Conservation (phyloP, 1,140 invertebrate species). For the Bombus picipes region DNA sequence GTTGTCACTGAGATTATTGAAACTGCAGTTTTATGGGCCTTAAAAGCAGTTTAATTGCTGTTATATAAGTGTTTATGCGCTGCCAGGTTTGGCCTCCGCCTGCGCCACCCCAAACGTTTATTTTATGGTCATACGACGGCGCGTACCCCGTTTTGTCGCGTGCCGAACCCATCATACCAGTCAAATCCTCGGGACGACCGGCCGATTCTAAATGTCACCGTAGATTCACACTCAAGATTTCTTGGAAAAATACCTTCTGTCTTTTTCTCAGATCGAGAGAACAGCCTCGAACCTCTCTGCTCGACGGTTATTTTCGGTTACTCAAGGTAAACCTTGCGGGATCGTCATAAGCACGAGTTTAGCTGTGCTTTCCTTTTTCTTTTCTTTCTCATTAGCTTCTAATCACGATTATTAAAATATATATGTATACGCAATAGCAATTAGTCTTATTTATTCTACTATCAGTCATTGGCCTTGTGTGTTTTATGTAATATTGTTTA, state of each 20-base stretch:
- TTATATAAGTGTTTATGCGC: constrained; percentile 84
- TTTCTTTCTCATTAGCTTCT: neutral
- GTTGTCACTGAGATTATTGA: constrained; percentile 84
- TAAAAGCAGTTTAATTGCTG: constrained; percentile 84
- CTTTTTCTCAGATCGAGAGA: neutral
- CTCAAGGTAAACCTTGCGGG: neutral
- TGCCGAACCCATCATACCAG: constrained; percentile 77
- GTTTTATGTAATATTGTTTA: neutral
- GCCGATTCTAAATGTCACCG: constrained; percentile 66
- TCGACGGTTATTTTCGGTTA: constrained; percentile 14
- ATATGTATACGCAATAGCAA: no score
- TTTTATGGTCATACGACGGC: constrained; percentile 82
- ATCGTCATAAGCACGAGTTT: no score
- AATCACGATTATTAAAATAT: neutral
- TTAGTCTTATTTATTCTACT: neutral
- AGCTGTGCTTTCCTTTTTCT: neutral
- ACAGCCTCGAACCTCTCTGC: neutral
- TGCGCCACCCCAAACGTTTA: constrained; percentile 81
- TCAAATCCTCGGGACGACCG: constrained; percentile 68
- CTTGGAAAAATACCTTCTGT: constrained; percentile 7
- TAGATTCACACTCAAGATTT: constrained; percentile 40
- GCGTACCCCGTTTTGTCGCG: constrained; percentile 80
- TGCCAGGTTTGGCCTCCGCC: constrained; percentile 78
- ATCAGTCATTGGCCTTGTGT: neutral
- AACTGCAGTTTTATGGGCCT: constrained; percentile 84